Conservation (phyloP, 2,797 vertebrate genomes). For the Paguma larvata region DNA sequence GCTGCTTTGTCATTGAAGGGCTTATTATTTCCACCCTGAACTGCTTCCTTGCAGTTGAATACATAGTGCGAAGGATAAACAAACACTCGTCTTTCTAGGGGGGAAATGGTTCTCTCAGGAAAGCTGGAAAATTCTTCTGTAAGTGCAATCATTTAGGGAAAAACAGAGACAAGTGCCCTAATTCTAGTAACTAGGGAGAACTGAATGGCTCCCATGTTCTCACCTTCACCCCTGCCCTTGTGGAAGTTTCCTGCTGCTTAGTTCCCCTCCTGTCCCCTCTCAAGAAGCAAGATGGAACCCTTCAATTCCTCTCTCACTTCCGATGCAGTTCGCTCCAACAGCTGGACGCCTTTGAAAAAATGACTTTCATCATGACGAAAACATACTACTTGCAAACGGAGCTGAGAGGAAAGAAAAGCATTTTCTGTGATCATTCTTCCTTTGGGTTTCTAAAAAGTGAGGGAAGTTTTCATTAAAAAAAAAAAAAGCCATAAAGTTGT, state of each 20-base stretch:
- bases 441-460: conserved; percentile 51
- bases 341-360: background rate
- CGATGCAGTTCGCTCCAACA: background rate
- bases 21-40: background rate
- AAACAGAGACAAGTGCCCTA: background rate
- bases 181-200: background rate
- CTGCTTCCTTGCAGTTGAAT: background rate
- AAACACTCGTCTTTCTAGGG: background rate
- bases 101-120: background rate
- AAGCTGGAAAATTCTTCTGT: background rate
- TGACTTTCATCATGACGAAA: conserved; percentile 11
- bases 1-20: background rate
- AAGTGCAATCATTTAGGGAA: background rate
- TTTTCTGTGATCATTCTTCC: conserved; percentile 13
- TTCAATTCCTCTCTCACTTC: background rate
- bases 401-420: conserved; percentile 31
- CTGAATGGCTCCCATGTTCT: background rate
- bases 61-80: background rate
- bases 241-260: background rate
- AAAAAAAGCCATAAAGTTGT: background rate
- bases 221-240: too few species aligned
- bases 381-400: conserved; percentile 19
- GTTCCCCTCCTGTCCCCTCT: background rate
- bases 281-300: background rate
- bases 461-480: conserved; percentile 1